Evolutionary conservation across 2,797 vertebrate genomes (phyloP), one percentile per base, ranked within the genome.

Genomic region (Eospalax fontanierii): DNA sequence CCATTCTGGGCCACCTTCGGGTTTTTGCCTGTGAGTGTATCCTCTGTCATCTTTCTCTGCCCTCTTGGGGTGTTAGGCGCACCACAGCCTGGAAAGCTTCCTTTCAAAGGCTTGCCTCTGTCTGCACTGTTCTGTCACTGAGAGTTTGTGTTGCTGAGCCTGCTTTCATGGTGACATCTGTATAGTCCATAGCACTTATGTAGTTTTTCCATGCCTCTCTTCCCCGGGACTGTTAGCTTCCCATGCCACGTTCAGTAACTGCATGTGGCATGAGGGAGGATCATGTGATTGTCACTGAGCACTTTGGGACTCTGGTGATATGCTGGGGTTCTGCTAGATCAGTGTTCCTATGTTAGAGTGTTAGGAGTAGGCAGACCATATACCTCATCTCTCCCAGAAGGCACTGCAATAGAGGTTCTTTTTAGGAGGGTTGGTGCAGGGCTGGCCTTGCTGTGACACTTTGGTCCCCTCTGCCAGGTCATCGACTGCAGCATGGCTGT

Each of bases 401-500:
- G n/a, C 26, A 24, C 35, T 74, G 16, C 65, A 14, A 10, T 35
- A 4, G 26, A 28, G 19, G 21, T 10, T 70, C 59, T 33, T 43
- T 43, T 57, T 1, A 22, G 16, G 50, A 40, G 22, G 59, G 28
- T 5, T 9, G 8, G 4, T 46, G 35, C 6, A 46, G 16, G 75
- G 70, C 43, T 43, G 59, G 83, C 59, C 35, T 19, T 16, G 4
- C 43, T 21, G 6, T 96, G 70, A 94, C 5, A 4, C 0, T 1
- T 8, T 40, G n/a, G 3, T 79, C 4, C 8, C n/a, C 46, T 28
- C 4, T 28, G 0, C 3, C 2, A 99, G 99, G 98, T 99, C 96
- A 99, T 99, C 46, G 99, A 99, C 96, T 99, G 98, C 89, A 99
- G 99, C 98, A 99, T 99, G 99, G 98, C 98, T 4, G 97, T 99